Evolutionary conservation across 35 echinoderm and acorn worm genomes (phyloP).

Genomic region (Diadema setosum): DNA sequence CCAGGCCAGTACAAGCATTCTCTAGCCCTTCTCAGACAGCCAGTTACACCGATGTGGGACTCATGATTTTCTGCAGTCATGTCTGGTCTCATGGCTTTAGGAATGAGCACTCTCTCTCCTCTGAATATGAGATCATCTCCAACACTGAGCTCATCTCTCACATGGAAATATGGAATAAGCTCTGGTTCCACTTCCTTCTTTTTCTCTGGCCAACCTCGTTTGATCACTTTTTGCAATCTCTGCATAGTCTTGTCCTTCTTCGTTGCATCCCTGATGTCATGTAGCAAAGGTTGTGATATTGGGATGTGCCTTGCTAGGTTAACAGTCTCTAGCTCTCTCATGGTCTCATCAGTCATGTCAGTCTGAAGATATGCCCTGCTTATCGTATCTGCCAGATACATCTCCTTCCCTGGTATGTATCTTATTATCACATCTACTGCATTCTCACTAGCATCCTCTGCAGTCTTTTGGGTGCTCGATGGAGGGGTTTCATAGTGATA

Average conservation of each 20-base stretch:
- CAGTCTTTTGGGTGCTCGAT: conserved; percentile 47
- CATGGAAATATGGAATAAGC: conserved; percentile 43
- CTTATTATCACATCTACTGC: conserved; percentile 10
- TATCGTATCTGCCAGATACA: conserved; percentile 76
- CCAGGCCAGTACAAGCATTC: conserved; percentile 67
- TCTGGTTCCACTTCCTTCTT: not conserved
- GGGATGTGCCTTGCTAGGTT: conserved; percentile 34
- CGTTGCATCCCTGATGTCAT: conserved; percentile 27
- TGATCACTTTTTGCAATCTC: conserved; percentile 23
- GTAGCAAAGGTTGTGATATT: not conserved
- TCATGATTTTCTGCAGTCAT: conserved; percentile 49
- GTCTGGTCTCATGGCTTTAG: conserved; percentile 11
- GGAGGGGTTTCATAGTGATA: conserved; percentile 47
- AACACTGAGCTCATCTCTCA: conserved; percentile 37
- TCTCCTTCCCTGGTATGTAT: conserved; percentile 60
- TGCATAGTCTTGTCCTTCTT: conserved; percentile 9
- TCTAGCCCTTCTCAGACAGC: conserved; percentile 52
- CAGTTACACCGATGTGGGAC: conserved; percentile 59
- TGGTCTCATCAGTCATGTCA: not conserved
- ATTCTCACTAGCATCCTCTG: conserved; percentile 60
- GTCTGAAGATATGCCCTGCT: conserved; percentile 53
- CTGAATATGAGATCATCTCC: conserved; percentile 55
- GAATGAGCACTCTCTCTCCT: conserved; percentile 63
- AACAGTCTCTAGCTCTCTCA: conserved; percentile 28
- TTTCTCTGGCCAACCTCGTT: conserved; percentile 44